Conservation (phyloP, 2,113 vertebrate genomes). For the Hemiscyllium ocellatum region DNA sequence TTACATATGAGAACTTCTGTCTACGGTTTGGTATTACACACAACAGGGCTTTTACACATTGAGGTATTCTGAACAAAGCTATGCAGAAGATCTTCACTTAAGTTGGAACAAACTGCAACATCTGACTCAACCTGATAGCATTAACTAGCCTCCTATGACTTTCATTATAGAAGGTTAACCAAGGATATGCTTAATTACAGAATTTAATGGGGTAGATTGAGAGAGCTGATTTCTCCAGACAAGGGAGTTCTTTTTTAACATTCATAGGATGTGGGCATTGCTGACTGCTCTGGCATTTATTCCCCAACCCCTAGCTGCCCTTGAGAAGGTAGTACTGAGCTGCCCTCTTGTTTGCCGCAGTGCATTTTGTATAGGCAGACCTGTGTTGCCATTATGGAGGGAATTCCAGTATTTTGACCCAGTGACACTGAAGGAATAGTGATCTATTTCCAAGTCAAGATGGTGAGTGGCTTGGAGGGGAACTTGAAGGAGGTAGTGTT, state of each 20-base stretch:
- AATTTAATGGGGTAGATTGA: background rate
- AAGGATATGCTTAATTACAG: background rate
- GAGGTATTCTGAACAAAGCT: background rate
- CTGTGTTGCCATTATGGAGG: too few relatives aligned
- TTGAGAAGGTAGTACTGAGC: too few relatives aligned
- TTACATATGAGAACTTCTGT: background rate
- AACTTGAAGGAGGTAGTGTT: too few relatives aligned
- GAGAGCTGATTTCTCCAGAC: background rate
- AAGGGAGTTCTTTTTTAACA: background rate
- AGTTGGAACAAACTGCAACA: background rate
- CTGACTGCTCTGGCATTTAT: too few relatives aligned
- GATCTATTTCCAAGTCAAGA: too few relatives aligned
- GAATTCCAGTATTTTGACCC: too few relatives aligned
- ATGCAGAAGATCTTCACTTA: background rate
- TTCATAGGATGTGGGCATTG: too few relatives aligned
- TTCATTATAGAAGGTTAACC: background rate
- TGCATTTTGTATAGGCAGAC: too few relatives aligned
- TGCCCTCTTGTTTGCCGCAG: too few relatives aligned
- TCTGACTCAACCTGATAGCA: background rate
- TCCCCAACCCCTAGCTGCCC: too few relatives aligned
- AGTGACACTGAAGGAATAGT: too few relatives aligned
- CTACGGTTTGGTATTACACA: background rate
- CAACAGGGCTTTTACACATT: background rate
- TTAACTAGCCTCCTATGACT: background rate
- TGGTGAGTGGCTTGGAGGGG: too few relatives aligned